Evolutionary conservation across 2,888 invertebrate species (phyloP), one percentile per base, ranked within the genome.

Genomic region (Tenthredo mesomela): DNA sequence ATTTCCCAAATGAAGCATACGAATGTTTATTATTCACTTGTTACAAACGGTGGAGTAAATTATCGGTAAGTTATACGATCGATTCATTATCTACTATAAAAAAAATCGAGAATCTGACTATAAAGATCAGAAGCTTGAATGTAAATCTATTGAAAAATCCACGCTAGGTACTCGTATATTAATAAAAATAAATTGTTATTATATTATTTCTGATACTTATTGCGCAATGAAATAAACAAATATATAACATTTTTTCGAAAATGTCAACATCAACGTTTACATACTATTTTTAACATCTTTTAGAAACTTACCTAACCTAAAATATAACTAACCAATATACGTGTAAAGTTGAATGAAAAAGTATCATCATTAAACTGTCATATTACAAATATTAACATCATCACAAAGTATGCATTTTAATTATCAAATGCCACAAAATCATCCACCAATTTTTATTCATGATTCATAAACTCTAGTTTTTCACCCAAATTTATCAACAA

Each of bases 21-120:
- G 54, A 54, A 54, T 50, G 77, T 54, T 50, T 50, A 29, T 50
- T 54, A 33, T 73, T 43, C 71, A 29, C 29, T 21, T 50, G 54
- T n/a, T 54, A 54, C 18, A 7, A 54, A 77, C 7, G 50, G 15
- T n/a, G 33, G 18, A 54, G 12, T 54, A 9, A 54, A 50, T 9
- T 54, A 29, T 29, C 77, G 37, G 80, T 80, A 37, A 80, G 80
- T 80, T 77, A n/a, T n/a, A 21, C 58, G 54, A 54, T 33, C 58
- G 33, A 61, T 21, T 21, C 15, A 37, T 61, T 73, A 2, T 73
- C n/a, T 43, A 21, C n/a, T 21, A 21, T 21, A 21, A 7, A 3
- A 10, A 43, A 67, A 15, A 15, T 12, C 12, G 29, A 33, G 33
- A 33, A 33, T 33, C 33, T 61, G 12, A 25, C 0, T 25, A 12